phyloP scores from a whole-genome alignment of 2,888 invertebrate species.

The Adelognathus sp. region DNA sequence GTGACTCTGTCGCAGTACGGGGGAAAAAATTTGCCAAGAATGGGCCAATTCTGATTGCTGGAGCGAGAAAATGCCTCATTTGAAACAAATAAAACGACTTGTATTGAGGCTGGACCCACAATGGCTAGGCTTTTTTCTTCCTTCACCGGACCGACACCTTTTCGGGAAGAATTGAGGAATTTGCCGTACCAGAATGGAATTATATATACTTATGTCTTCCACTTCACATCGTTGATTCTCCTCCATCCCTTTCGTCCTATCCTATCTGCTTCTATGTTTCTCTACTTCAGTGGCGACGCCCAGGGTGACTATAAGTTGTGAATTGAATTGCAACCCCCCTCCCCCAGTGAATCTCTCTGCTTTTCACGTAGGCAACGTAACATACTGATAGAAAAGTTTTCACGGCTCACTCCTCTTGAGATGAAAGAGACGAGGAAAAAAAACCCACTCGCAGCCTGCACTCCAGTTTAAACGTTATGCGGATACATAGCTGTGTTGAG shows the following conservation, averaged over 20 bases:
- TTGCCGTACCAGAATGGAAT: background rate
- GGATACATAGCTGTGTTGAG: background rate
- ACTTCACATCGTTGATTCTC: constrained; percentile 7
- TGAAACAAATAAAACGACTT: too few species aligned
- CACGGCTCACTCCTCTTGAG: background rate
- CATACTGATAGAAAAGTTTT: constrained; percentile 28
- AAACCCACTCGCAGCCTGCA: background rate
- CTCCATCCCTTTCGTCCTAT: background rate
- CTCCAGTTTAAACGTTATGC: constrained; percentile 5
- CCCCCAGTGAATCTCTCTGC: background rate
- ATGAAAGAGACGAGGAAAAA: background rate
- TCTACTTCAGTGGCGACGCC: background rate
- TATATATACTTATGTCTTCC: background rate
- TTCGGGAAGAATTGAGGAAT: background rate
- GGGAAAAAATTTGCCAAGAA: too few species aligned
- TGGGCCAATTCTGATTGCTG: too few species aligned
- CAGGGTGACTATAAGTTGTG: constrained; percentile 40
- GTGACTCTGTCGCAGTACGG: too few species aligned
- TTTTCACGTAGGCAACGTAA: constrained; percentile 5
- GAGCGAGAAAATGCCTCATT: too few species aligned
- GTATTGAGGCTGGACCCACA: too few species aligned
- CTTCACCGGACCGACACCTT: too few species aligned
- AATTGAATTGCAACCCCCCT: constrained; percentile 38
- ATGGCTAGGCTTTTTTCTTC: too few species aligned
- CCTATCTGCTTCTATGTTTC: background rate